Conservation (phyloP, 2,113 vertebrate genomes). For the Catharus bicknelli region DNA sequence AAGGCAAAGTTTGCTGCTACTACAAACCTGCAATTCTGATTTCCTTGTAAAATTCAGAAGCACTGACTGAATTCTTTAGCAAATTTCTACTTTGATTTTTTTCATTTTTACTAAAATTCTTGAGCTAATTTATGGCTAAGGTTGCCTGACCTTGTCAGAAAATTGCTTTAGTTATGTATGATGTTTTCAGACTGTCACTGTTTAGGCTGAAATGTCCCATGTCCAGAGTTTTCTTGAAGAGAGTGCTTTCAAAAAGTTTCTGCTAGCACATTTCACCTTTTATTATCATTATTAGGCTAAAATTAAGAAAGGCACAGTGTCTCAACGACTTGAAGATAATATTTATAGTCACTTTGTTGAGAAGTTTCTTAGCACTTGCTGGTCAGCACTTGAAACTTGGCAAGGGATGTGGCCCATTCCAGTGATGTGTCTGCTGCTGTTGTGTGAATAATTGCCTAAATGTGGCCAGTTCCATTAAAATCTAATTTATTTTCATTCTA, state of each 20-base stretch:
- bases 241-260: background rate
- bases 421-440: background rate
- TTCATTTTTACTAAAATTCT: background rate
- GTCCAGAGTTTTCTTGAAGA: background rate
- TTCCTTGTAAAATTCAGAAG: background rate
- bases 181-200: background rate
- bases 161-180: background rate
- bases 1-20: background rate
- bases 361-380: background rate
- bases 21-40: background rate
- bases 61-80: background rate
- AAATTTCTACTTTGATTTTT: background rate
- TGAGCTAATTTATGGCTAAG: background rate
- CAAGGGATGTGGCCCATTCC: background rate
- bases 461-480: background rate
- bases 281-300: background rate
- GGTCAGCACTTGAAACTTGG: background rate
- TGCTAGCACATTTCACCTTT: background rate
- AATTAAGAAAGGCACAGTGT: background rate
- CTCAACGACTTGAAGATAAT: background rate
- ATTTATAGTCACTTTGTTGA: background rate
- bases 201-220: background rate
- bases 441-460: background rate
- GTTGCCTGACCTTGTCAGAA: background rate
- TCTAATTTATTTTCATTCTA: slow-evolving; percentile 20